A percentile compares a stretch with the other conserved stretches of the same genome.
These are phyloP conservation scores for Hipparchia sbordonii DNA, from an alignment of 2,888 invertebrate species.

Conservation along the genomic window DNA sequence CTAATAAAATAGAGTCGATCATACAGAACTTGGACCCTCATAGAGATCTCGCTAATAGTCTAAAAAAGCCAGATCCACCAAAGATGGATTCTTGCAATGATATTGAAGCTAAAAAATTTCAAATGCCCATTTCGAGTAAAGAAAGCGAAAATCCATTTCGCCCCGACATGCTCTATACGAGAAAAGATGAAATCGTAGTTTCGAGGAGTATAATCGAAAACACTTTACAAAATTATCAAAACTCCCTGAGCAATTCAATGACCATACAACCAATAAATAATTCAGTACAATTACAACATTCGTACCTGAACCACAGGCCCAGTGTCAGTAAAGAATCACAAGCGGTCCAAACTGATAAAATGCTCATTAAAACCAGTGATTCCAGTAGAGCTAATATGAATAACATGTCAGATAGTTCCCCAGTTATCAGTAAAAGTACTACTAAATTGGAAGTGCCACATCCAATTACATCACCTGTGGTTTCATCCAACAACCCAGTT, in stretches of 20 bases:
- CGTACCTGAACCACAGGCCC: conserved; percentile 66
- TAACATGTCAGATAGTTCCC: conserved; percentile 58
- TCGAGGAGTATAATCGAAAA: conserved; percentile 69
- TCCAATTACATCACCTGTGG: conserved; percentile 77
- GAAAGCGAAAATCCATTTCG: conserved; percentile 68
- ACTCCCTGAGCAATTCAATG: conserved; percentile 68
- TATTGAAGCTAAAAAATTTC: conserved; percentile 60
- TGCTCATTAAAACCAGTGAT: conserved; percentile 62
- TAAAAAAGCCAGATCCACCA: conserved; percentile 64
- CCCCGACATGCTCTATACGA: conserved; percentile 57
- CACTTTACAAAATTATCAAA: conserved; percentile 64
- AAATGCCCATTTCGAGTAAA: conserved; percentile 57
- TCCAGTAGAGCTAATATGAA: conserved; percentile 55
- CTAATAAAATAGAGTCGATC: conserved; percentile 69
- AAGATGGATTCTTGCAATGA: conserved; percentile 67
- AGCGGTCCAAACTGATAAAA: conserved; percentile 71
- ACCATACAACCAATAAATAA: conserved; percentile 71
- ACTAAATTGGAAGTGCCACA: conserved; percentile 78
- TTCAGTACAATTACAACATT: conserved; percentile 64
- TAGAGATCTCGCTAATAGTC: conserved; percentile 56
- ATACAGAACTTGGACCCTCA: conserved; percentile 69
- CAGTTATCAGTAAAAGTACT: conserved; percentile 66
- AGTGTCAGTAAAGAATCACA: conserved; percentile 70
- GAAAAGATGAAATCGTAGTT: conserved; percentile 73
- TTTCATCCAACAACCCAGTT: conserved; percentile 58